Evolutionary conservation across 2,797 vertebrate genomes (phyloP).

Genomic region (Phalloptychus januarius): DNA sequence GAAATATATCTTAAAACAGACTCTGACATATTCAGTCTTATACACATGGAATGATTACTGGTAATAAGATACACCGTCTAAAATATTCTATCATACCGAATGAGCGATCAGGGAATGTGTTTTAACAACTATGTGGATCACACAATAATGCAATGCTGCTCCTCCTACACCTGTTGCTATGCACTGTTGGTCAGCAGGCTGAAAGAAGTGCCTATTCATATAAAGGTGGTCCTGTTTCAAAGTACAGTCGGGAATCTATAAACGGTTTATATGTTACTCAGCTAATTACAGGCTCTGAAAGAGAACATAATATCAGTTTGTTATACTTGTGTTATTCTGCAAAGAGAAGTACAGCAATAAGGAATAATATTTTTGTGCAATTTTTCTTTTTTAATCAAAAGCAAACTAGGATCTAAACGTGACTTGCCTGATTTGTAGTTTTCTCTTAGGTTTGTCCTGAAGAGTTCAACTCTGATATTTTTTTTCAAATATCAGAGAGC

Average conservation of each 20-base stretch:
- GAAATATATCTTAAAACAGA: slow-evolving; percentile 18
- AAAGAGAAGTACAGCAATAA: neutral
- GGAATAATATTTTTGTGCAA: neutral
- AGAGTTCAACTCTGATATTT: neutral
- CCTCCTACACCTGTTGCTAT: neutral
- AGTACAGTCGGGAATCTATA: neutral
- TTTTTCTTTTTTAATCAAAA: neutral
- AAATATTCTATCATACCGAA: neutral
- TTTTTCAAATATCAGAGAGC: too few relatives aligned
- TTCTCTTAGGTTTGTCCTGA: neutral
- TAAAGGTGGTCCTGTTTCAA: neutral
- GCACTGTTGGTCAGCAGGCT: neutral
- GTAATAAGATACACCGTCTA: neutral
- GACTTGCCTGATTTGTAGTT: neutral
- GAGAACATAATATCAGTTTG: neutral
- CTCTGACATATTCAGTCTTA: slow-evolving; percentile 1
- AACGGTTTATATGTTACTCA: neutral
- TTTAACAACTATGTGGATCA: neutral
- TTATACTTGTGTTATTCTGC: neutral
- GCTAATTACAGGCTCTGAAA: neutral
- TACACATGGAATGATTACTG: neutral
- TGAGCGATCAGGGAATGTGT: neutral
- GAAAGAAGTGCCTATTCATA: neutral
- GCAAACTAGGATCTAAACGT: too few relatives aligned
- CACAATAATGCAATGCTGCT: neutral